phyloP scores from a whole-genome alignment of 2,888 invertebrate genomes.

The Camponotus fellah region DNA sequence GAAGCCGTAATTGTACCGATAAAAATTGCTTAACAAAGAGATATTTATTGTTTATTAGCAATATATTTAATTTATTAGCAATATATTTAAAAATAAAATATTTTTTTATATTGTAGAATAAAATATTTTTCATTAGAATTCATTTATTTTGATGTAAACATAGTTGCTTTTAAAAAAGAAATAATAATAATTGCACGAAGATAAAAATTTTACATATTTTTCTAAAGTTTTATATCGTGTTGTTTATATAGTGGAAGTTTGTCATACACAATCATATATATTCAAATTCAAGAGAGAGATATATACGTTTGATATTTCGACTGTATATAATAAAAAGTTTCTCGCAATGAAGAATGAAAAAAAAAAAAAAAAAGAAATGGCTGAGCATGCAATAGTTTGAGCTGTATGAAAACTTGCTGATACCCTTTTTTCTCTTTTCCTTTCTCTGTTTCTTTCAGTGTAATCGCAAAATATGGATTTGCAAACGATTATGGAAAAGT shows the following conservation, averaged over 20 bases:
- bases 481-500: slow-evolving; percentile 24
- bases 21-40: not conserved
- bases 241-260: not conserved
- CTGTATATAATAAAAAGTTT: not conserved
- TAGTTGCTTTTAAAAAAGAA: not conserved
- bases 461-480: slow-evolving; percentile 40
- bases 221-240: not conserved
- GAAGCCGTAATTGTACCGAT: not conserved
- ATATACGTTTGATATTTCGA: not conserved
- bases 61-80: not conserved
- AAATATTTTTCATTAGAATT: not conserved
- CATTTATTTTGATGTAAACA: not conserved
- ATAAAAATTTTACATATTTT: not conserved
- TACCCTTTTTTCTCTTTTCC: not conserved
- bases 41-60: not conserved
- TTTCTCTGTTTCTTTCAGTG: slow-evolving; percentile 26
- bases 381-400: slow-evolving; percentile 22
- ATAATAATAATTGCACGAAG: slow-evolving; percentile 1
- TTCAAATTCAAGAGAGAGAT: not conserved
- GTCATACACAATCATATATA: not conserved
- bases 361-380: slow-evolving; percentile 7
- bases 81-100: not conserved
- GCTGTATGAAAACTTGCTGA: not conserved
- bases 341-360: not conserved
- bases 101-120: not conserved